Evolutionary conservation across 2,888 invertebrate genomes (phyloP), one percentile per base, ranked within the genome.

Genomic region (Coleophora deauratella): DNA sequence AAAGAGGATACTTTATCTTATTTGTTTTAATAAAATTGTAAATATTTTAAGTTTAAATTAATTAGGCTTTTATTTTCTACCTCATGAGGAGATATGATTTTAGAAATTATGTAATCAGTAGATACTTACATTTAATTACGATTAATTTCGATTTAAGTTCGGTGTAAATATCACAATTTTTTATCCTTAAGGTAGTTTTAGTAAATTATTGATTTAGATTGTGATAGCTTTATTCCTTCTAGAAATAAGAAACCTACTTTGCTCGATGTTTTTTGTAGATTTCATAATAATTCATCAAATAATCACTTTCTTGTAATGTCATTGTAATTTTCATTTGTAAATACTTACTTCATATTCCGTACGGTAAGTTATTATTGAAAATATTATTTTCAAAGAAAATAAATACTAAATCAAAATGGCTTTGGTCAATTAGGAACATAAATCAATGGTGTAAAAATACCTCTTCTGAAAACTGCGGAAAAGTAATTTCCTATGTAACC

Each of bases 121-220:
- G n/a, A n/a, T n/a, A n/a, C n/a, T n/a, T n/a, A 31, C 10, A n/a
- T 31, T 31, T 31, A 9, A 2, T 28, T 28, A 1, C 8, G 9
- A 2, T 28, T 28, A 28, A 28, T 28, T 28, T 28, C 28, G 10
- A 28, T 28, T 28, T 10, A 28, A 28, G 28, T 28, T 35, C 37
- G 50, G 47, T 72, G 72, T 72, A 72, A 51, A 71, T 69, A 72
- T 51, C 54, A 44, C 41, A 44, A 38, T 47, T 50, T 38, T 42
- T 42, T 12, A 21, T 11, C 46, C 40, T 44, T 49, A 50, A 43
- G 37, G 2, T 13, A 10, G 34, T 13, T 9, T 56, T 72, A 75
- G 62, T 80, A 76, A 82, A 62, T 82, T 79, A 81, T 81, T 80
- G 55, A 62, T 68, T 66, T 81, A 77, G 78, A 74, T 72, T 72